Conservation (phyloP, 1,140 invertebrate species). For the Carposina sasakii region DNA sequence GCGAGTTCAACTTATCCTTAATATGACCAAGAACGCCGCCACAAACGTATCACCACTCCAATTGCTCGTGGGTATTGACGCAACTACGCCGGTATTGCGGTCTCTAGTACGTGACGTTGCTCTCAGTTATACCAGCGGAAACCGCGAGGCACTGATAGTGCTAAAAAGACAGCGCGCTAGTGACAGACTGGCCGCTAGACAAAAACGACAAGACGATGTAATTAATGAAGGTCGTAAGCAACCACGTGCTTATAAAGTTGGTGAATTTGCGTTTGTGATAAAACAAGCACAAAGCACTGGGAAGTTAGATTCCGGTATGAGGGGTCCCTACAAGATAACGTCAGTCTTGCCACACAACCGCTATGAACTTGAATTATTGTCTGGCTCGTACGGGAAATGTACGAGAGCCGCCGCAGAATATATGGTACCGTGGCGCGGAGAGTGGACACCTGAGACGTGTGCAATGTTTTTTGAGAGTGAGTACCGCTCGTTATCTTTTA, state of each 20-base stretch:
- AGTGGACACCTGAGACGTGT: slow-evolving; percentile 12
- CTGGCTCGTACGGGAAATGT: slow-evolving; percentile 7
- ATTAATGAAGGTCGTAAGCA: neutral
- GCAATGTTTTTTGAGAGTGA: slow-evolving; percentile 7
- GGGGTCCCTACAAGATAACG: slow-evolving; percentile 2
- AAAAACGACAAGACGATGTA: neutral
- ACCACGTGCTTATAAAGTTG: neutral
- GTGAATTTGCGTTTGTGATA: slow-evolving; percentile 7
- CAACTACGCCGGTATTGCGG: slow-evolving; percentile 2
- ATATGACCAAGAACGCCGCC: too few relatives aligned
- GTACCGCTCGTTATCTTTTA: too few relatives aligned
- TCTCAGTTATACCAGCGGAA: neutral
- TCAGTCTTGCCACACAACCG: slow-evolving; percentile 3
- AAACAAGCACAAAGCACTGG: slow-evolving; percentile 5
- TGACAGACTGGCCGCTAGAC: neutral
- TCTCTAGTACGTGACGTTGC: slow-evolving; percentile 1
- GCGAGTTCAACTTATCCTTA: too few relatives aligned
- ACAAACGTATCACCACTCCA: neutral
- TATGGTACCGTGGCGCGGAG: slow-evolving; percentile 9
- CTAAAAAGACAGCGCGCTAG: neutral
- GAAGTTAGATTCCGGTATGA: slow-evolving; percentile 9
- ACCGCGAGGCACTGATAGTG: neutral
- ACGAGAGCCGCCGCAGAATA: slow-evolving; percentile 3
- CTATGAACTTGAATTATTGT: slow-evolving; percentile 3
- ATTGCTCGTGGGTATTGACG: slow-evolving; percentile 2